Evolutionary conservation across 2,797 vertebrate genomes (phyloP).

Genomic region (Lagodon rhomboides): DNA sequence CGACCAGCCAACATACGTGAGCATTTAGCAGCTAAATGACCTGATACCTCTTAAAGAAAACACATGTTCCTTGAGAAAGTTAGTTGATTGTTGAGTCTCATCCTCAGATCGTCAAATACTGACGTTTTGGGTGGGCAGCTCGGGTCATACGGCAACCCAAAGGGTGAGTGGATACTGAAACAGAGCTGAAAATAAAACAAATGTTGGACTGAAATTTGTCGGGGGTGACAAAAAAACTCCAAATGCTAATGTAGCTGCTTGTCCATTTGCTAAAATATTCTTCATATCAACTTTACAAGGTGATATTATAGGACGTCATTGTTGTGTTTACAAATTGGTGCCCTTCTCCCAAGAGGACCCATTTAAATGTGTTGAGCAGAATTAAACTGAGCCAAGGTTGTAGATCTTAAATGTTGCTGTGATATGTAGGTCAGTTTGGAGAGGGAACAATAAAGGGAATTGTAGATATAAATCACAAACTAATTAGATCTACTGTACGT

Average conservation of each 20-base stretch:
- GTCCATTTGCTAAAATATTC: slow-evolving; percentile 7
- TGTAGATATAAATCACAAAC: slow-evolving; percentile 1
- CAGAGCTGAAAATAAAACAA: neutral
- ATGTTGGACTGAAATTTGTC: neutral
- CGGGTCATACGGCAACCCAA: no score
- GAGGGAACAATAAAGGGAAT: slow-evolving; percentile 8
- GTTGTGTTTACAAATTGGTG: neutral
- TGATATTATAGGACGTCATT: neutral
- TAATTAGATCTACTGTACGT: slow-evolving; percentile 14
- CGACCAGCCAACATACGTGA: neutral
- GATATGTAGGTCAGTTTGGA: slow-evolving; percentile 10
- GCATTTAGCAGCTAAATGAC: neutral
- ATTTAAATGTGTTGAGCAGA: neutral
- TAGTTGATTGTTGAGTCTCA: no score
- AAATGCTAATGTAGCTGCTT: neutral
- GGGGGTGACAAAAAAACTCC: neutral
- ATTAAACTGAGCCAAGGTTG: neutral
- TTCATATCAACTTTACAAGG: neutral
- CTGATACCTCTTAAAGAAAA: no score
- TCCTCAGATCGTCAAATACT: no score
- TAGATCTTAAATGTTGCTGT: neutral
- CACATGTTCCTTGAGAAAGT: no score
- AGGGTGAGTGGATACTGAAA: neutral
- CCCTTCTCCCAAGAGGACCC: neutral
- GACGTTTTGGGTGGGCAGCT: no score